Percentiles rank a stretch among this genome's conserved stretches.
phyloP scores from a whole-genome alignment of 2,797 vertebrate species.

The Huso huso region DNA sequence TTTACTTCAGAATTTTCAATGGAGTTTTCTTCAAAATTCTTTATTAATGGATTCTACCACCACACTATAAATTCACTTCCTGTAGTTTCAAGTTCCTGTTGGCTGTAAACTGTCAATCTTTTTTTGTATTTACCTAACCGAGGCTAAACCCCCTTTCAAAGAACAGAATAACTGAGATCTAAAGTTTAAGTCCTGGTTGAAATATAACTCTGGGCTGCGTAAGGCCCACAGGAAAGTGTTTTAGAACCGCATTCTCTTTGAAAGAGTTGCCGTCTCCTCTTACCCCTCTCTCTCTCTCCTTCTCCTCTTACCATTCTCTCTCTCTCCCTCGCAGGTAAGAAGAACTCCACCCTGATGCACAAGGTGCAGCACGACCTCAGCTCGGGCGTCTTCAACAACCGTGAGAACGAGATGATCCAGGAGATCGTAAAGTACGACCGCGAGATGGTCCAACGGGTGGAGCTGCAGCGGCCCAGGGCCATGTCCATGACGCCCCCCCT shows the following conservation, averaged over 20 bases:
- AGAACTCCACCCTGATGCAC: slow-evolving; percentile 93
- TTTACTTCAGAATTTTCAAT: too few relatives aligned
- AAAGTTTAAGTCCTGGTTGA: not conserved
- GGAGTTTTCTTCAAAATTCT: too few relatives aligned
- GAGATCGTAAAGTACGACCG: slow-evolving; percentile 97
- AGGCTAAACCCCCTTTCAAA: too few relatives aligned
- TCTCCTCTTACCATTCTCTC: not conserved
- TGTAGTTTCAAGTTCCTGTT: too few relatives aligned
- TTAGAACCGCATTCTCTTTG: not conserved
- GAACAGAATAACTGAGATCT: too few relatives aligned
- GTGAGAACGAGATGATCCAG: slow-evolving; percentile 95
- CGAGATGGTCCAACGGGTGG: slow-evolving; percentile 92
- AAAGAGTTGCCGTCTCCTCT: too few relatives aligned
- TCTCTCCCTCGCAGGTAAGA: slow-evolving; percentile 73
- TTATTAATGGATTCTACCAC: too few relatives aligned
- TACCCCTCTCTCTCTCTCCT: too few relatives aligned
- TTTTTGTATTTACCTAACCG: too few relatives aligned
- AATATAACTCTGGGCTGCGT: not conserved
- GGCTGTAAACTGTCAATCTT: too few relatives aligned
- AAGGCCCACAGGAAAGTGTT: not conserved
- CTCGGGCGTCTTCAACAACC: slow-evolving; percentile 94
- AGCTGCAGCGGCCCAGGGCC: slow-evolving; percentile 61
- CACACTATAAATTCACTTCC: too few relatives aligned
- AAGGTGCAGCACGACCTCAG: slow-evolving; percentile 95
- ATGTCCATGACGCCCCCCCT: slow-evolving; percentile 65